Evolutionary conservation across 2,888 invertebrate species (phyloP).

Genomic region (Drosophila melanosoma): DNA sequence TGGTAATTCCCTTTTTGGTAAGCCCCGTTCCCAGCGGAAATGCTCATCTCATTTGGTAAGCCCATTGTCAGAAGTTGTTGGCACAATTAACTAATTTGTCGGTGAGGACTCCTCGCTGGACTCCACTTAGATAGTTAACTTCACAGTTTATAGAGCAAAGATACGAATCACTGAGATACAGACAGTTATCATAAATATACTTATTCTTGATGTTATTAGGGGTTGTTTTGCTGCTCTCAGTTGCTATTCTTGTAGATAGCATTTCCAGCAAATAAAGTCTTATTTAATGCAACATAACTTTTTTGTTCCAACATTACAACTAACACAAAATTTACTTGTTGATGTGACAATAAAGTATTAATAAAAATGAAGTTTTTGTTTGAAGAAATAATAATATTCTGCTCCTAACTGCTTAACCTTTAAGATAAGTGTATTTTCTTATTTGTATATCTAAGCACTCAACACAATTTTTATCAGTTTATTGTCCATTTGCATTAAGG

Average conservation of each 20-base stretch:
- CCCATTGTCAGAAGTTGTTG: constrained; percentile 26
- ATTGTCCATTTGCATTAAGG: background rate
- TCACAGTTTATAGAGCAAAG: constrained; percentile 33
- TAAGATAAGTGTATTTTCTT: no score
- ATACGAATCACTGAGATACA: constrained; percentile 25
- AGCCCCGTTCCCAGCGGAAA: background rate
- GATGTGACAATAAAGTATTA: background rate
- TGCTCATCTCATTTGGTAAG: background rate
- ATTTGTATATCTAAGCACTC: background rate
- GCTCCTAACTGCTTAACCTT: background rate
- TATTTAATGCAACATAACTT: background rate
- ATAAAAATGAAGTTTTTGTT: background rate
- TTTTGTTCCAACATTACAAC: background rate
- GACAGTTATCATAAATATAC: constrained; percentile 42
- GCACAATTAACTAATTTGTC: constrained; percentile 52
- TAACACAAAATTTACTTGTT: background rate
- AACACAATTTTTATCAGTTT: background rate
- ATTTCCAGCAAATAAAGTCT: background rate
- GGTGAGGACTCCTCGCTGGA: background rate
- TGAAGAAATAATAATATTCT: background rate
- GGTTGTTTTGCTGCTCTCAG: background rate
- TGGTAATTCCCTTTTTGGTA: constrained; percentile 17
- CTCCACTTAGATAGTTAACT: constrained; percentile 33
- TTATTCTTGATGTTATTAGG: background rate
- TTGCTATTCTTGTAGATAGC: constrained; percentile 10